These are phyloP conservation scores for Pseudomyrmex gracilis DNA, from an alignment of 1,140 invertebrate species.

Conservation along the genomic window DNA sequence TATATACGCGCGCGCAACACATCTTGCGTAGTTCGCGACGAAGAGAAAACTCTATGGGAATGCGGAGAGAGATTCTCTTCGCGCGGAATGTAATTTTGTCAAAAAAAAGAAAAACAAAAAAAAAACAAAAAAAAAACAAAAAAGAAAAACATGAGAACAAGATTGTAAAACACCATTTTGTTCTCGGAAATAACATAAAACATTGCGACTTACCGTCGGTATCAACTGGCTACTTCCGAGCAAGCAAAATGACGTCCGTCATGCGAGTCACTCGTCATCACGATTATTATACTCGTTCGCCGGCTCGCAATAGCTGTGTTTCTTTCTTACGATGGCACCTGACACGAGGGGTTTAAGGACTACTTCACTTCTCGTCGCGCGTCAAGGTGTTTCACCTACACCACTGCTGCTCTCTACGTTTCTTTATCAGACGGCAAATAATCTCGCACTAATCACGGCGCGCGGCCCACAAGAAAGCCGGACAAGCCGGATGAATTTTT, in stretches of 20 bases:
- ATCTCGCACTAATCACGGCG: conserved; percentile 62
- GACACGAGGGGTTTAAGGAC: conserved; percentile 21
- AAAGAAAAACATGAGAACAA: no score
- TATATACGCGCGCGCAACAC: no score
- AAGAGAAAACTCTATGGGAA: not conserved
- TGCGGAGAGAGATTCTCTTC: not conserved
- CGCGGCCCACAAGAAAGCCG: conserved; percentile 46
- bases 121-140: no score
- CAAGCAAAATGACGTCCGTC: conserved; percentile 70
- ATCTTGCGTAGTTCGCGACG: conserved; percentile 1
- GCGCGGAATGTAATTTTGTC: no score
- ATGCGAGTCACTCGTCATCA: conserved; percentile 81
- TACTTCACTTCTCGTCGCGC: conserved; percentile 22
- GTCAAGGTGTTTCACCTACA: conserved; percentile 48
- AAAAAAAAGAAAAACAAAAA: no score
- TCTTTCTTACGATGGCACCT: conserved; percentile 35
- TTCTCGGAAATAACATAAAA: not conserved
- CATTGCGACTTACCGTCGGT: conserved; percentile 69
- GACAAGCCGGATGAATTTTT: conserved; percentile 18
- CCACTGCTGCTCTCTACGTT: conserved; percentile 58
- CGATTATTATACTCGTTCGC: conserved; percentile 67
- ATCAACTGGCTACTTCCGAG: conserved; percentile 71
- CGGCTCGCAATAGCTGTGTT: conserved; percentile 7
- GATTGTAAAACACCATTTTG: no score
- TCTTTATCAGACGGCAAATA: conserved; percentile 20